Evolutionary conservation across 2,113 vertebrate genomes (phyloP).

Genomic region (Pelecanus crispus): DNA sequence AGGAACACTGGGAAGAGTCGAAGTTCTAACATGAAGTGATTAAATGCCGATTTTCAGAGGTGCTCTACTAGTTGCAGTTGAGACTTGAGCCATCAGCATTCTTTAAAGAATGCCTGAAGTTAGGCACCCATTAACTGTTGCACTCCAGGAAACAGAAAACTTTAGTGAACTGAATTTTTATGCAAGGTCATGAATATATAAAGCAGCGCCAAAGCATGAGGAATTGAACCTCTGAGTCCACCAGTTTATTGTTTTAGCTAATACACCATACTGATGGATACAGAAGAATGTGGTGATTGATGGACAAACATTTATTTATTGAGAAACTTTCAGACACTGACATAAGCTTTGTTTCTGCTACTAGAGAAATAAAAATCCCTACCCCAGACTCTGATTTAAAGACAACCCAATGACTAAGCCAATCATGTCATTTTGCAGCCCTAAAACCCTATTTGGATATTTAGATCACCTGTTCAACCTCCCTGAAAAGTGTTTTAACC

Average conservation of each 20-base stretch:
- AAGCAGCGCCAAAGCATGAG: not conserved
- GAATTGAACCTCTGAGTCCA: not conserved
- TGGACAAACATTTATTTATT: not conserved
- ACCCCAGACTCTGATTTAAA: not conserved
- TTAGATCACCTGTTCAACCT: not conserved
- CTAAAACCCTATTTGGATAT: not conserved
- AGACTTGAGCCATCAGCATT: not conserved
- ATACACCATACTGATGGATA: not conserved
- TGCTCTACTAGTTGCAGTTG: not conserved
- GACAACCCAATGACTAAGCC: not conserved
- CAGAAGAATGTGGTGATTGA: not conserved
- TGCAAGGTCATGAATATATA: not conserved
- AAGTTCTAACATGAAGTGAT: not conserved
- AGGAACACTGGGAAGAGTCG: not conserved
- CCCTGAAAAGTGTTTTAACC: not conserved
- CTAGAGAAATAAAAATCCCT: not conserved
- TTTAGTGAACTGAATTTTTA: not conserved
- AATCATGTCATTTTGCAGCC: not conserved
- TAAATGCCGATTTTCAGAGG: not conserved
- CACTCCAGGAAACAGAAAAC: not conserved
- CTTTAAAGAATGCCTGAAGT: not conserved
- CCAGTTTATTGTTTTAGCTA: not conserved
- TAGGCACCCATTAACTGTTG: not conserved
- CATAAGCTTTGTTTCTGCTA: not conserved
- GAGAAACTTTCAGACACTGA: not conserved